Evolutionary conservation across 2,797 vertebrate species (phyloP).

Genomic region (Pangasius sanitwongsei): DNA sequence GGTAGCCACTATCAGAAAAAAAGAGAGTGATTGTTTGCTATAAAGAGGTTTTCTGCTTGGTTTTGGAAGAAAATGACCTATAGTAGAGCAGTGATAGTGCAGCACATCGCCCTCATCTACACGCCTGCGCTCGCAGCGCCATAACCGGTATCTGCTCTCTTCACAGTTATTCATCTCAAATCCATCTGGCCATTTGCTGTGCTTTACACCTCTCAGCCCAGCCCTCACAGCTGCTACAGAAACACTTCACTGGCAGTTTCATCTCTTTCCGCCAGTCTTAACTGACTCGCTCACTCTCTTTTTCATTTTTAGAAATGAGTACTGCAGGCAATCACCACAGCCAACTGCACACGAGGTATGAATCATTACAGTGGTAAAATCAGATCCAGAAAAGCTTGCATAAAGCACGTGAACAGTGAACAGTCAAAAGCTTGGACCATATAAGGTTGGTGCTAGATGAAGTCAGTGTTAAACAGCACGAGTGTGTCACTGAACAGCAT

Average conservation of each 20-base stretch:
- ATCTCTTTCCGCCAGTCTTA: not conserved
- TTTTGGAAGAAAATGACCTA: not conserved
- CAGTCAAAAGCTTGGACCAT: not conserved
- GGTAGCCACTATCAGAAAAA: not conserved
- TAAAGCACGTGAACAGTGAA: not conserved
- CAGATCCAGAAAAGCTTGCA: not conserved
- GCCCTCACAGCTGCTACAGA: slow-evolving; percentile 19
- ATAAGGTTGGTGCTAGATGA: not conserved
- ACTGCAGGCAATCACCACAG: slow-evolving; percentile 2
- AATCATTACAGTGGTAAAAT: slow-evolving; percentile 11
- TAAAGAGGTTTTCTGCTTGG: not conserved
- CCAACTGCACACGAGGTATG: not conserved
- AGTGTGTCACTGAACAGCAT: not conserved
- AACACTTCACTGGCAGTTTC: not conserved
- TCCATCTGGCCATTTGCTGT: slow-evolving; percentile 15
- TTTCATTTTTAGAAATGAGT: slow-evolving; percentile 16
- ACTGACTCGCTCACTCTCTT: not conserved
- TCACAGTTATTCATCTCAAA: slow-evolving; percentile 27
- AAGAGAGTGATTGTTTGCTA: not conserved
- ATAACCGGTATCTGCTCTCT: slow-evolving; percentile 2
- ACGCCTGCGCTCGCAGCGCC: not conserved
- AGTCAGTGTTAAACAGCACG: slow-evolving; percentile 1
- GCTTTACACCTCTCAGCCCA: slow-evolving; percentile 8
- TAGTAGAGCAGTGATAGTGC: not conserved
- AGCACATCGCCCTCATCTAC: not conserved